Conservation (phyloP, 2,888 invertebrate species). For the Cerastis leucographa region DNA sequence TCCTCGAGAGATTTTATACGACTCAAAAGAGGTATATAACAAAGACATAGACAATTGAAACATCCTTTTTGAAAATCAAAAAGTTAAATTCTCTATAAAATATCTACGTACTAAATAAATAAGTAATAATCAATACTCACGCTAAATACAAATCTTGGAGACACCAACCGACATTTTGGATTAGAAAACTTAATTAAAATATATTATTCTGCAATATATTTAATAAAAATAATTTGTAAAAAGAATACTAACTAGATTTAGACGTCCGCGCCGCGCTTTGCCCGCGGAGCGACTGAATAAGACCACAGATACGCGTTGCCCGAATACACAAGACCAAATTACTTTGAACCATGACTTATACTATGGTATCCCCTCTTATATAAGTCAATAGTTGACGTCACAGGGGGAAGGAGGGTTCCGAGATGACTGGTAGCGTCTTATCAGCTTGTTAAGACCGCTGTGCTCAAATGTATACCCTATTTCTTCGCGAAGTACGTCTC, state of each 20-base stretch:
- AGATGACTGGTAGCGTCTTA: conserved; percentile 72
- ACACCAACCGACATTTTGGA: conserved; percentile 70
- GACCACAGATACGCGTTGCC: conserved; percentile 62
- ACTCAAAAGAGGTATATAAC: background rate
- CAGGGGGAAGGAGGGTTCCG: conserved; percentile 71
- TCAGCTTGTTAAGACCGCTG: conserved; percentile 67
- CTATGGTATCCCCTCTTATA: conserved; percentile 72
- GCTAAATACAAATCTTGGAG: conserved; percentile 72
- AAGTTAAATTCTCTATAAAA: background rate
- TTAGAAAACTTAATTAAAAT: conserved; percentile 33
- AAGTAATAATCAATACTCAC: conserved; percentile 73
- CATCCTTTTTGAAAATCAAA: background rate
- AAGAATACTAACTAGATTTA: conserved; percentile 51
- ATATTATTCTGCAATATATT: conserved; percentile 52
- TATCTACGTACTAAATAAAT: background rate
- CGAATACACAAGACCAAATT: conserved; percentile 74
- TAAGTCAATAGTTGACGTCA: conserved; percentile 64
- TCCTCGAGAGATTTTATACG: background rate
- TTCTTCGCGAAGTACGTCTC: fast-evolving
- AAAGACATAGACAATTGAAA: background rate
- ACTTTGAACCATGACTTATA: conserved; percentile 76
- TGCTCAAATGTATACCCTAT: conserved; percentile 46
- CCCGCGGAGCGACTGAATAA: conserved; percentile 79
- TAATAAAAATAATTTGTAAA: conserved; percentile 54
- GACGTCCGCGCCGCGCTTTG: conserved; percentile 68